Conservation (phyloP, 2,888 invertebrate genomes). For the Sicus ferrugineus region DNA sequence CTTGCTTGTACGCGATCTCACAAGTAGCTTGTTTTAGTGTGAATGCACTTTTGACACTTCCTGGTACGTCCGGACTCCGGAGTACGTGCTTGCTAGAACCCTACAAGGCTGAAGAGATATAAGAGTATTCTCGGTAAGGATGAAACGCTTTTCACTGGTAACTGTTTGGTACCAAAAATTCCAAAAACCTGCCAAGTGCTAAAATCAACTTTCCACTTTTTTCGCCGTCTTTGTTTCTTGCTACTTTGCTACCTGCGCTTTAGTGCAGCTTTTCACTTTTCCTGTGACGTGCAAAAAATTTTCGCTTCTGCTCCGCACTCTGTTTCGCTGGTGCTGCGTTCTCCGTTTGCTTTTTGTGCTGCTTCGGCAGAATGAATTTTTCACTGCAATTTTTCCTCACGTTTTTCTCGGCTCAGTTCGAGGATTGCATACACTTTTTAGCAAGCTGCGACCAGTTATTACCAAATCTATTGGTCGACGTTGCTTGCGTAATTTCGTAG, state of each 20-base stretch:
- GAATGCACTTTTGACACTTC: constrained; percentile 5
- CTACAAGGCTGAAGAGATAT: no score
- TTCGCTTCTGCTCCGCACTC: constrained; percentile 28
- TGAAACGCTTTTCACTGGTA: not conserved
- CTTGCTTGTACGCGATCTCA: no score
- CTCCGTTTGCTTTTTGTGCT: constrained; percentile 37
- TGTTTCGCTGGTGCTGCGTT: constrained; percentile 32
- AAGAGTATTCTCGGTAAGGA: not conserved
- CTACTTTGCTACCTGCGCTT: constrained; percentile 34
- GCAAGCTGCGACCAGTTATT: constrained; percentile 20
- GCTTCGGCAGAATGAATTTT: constrained; percentile 22
- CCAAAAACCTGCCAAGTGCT: not conserved
- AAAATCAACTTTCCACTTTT: constrained; percentile 30
- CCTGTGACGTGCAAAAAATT: constrained; percentile 24
- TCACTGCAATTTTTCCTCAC: constrained; percentile 26
- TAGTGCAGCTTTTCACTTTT: constrained; percentile 35
- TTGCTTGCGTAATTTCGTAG: constrained; percentile 24
- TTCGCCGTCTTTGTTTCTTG: constrained; percentile 34
- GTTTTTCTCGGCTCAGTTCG: constrained; percentile 36
- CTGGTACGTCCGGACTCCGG: not conserved
- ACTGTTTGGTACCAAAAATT: not conserved
- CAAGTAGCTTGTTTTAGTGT: no score
- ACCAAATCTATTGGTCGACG: constrained; percentile 24
- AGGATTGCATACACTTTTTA: constrained; percentile 32
- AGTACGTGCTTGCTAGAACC: no score